phyloP scores from a whole-genome alignment of 2,888 invertebrate species.

The Drosophila neonasuta region DNA sequence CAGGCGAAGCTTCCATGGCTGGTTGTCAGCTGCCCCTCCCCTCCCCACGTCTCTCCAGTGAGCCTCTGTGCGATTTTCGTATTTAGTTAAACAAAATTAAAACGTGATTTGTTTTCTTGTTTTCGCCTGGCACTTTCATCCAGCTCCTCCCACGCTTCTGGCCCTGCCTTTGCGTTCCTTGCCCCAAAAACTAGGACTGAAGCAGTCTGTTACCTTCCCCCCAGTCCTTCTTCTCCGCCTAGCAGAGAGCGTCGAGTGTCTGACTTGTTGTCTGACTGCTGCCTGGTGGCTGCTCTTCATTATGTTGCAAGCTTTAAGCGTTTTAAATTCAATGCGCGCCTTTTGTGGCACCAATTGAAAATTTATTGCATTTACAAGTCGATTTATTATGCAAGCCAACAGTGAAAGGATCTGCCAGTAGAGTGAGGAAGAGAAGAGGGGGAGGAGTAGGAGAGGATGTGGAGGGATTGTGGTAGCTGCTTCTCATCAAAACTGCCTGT shows the following conservation, averaged over 20 bases:
- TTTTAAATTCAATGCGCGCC: slow-evolving; percentile 69
- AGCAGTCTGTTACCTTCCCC: background rate
- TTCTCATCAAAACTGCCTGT: slow-evolving; percentile 68
- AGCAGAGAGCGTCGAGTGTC: slow-evolving; percentile 15
- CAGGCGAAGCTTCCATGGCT: slow-evolving; percentile 48
- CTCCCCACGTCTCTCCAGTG: background rate
- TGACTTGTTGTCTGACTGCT: slow-evolving; percentile 36
- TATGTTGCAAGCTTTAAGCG: slow-evolving; percentile 63
- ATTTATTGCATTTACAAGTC: slow-evolving; percentile 76
- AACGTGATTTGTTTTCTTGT: slow-evolving; percentile 81
- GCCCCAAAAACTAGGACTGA: slow-evolving; percentile 4
- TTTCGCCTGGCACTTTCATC: slow-evolving; percentile 66
- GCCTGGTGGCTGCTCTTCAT: slow-evolving; percentile 59
- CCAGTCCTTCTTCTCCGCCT: background rate
- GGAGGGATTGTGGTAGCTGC: slow-evolving; percentile 38
- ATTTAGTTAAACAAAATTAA: slow-evolving; percentile 81
- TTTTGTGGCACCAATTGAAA: slow-evolving; percentile 66
- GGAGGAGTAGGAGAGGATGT: background rate
- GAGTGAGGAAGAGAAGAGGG: background rate
- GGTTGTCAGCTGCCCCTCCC: background rate
- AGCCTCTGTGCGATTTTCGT: slow-evolving; percentile 73
- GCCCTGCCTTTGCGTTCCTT: slow-evolving; percentile 55
- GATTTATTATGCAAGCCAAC: slow-evolving; percentile 72
- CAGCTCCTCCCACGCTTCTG: slow-evolving; percentile 39
- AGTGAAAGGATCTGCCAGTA: slow-evolving; percentile 17